Evolutionary conservation across 2,888 invertebrate species (phyloP), one percentile per base, ranked within the genome.

Genomic region (Acanthopleura granulata): DNA sequence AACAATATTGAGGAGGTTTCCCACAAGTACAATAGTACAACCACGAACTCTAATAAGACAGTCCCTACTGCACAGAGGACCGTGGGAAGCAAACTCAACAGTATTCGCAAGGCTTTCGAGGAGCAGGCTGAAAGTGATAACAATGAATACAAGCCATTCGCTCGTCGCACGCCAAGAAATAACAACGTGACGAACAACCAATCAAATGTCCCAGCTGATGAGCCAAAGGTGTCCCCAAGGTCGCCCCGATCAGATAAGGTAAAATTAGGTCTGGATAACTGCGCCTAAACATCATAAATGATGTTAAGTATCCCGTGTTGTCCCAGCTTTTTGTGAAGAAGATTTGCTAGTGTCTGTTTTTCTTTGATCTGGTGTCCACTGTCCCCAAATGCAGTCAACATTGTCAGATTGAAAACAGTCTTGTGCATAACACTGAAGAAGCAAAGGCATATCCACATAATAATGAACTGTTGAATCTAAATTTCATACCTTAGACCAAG

Each of bases 21-120:
- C n/a, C 3, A 57, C 57, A 57, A 57, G 57, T 27, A 27, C 25
- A 27, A 66, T 25, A 12, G 22, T 57, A 57, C 18, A 57, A 6
- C 22, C 1, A 57, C 57, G 12, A 66, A 66, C 66, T 22, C 15
- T 27, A 57, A 57, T 22, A 57, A 57, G 12, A 57, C 57, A 1
- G 15, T 27, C 66, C 22, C 29, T 6, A 27, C 25, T 27, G 25
- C 18, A 27, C 22, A 66, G 66, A 57, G 18, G 57, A 9, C 57
- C 12, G n/a, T n/a, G 22, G 16, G 27, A 69, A 77, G 74, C 29
- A 79, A 76, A 76, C 78, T 81, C 40, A 80, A 70, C 61, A 79
- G 78, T 76, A 77, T 81, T 29, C 77, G 75, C 14, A 73, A 79
- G 73, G 77, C 78, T 72, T 81, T 78, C 77, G 81, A 81, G 72